Base-by-base conservation (phyloP, 2,797 vertebrate species). In the Parambassis ranga region DNA sequence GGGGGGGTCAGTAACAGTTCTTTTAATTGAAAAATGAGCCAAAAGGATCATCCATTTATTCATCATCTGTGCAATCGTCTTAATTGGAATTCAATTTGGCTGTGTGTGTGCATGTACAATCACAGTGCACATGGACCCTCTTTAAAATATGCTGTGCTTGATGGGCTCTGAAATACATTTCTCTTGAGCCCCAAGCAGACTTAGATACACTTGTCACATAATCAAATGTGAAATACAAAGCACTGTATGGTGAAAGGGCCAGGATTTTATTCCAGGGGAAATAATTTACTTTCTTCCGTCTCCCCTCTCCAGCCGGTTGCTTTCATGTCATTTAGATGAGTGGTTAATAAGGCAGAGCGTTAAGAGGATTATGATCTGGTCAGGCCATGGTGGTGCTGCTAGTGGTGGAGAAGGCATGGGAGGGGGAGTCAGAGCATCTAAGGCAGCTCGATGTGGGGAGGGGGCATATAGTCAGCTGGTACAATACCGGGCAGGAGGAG, bases 311-410 rank as follows among this genome's bases (percentile, higher is more conserved):
- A 83, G 86, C 82, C 47, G 41, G 68, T 82, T 90, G 80, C 91
- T 92, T 92, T 92, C 87, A 92, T 92, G 91, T 91, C 91, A 92
- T 92, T 92, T 91, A 90, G 88, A 91, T 89, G 90, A 92, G 90
- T 91, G 90, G 86, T 91, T 92, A 94, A 93, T 94, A 93, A 93
- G 92, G 90, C 90, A 88, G 84, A 91, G 85, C 88, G 88, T 90
- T 93, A 93, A 94, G 91, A 92, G 92, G 92, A 93, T 93, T 93
- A 92, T 90, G 84, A 91, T 91, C 83, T 84, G 87, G 87, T 92
- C 73, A 88, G 90, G 89, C 86, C 75, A 62, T 73, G 78, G 77
- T 73, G 50, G 38, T 69, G 75, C 57, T 39, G 62, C 60, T 66
- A 73, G 75, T 77, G 71, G 55, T 62, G 56, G 47, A 56, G 48